A percentile compares a stretch with the other conserved stretches of the same genome.
Evolutionary conservation across 2,888 invertebrate species (phyloP).

Genomic region (Microctonus brassicae): DNA sequence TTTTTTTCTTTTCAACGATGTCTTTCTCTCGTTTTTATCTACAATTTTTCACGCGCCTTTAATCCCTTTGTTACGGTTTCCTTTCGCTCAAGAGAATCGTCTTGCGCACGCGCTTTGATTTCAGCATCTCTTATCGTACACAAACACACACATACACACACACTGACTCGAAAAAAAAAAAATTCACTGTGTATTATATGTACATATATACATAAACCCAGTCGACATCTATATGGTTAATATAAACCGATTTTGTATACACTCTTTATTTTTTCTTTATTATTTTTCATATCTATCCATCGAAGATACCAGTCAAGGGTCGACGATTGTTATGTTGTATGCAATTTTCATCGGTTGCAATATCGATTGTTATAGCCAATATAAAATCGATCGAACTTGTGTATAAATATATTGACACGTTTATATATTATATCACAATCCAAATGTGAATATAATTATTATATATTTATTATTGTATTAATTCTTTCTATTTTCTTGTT

Average conservation of each 20-base stretch:
- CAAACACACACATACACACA: background rate
- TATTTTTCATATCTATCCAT: background rate
- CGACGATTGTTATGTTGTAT: constrained; percentile 12
- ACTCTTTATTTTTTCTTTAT: constrained; percentile 18
- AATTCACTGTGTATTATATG: background rate
- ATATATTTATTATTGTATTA: no score
- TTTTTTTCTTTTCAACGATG: background rate
- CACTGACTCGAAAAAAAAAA: background rate
- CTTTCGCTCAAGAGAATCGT: constrained; percentile 9
- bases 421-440: background rate
- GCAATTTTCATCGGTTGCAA: constrained; percentile 23
- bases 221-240: background rate
- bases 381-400: constrained; percentile 10
- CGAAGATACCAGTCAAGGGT: constrained; percentile 7
- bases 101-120: constrained; percentile 14
- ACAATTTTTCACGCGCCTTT: constrained; percentile 27
- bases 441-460: background rate
- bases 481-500: background rate
- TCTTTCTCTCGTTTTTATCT: background rate
- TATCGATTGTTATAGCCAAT: constrained; percentile 26
- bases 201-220: constrained; percentile 11
- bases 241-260: background rate
- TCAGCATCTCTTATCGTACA: background rate
- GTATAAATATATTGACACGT: constrained; percentile 17
- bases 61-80: constrained; percentile 24